Percentiles rank a stretch among this genome's conserved stretches.
Conservation (phyloP, 2,797 vertebrate genomes). For the Malurus leucopterus region DNA sequence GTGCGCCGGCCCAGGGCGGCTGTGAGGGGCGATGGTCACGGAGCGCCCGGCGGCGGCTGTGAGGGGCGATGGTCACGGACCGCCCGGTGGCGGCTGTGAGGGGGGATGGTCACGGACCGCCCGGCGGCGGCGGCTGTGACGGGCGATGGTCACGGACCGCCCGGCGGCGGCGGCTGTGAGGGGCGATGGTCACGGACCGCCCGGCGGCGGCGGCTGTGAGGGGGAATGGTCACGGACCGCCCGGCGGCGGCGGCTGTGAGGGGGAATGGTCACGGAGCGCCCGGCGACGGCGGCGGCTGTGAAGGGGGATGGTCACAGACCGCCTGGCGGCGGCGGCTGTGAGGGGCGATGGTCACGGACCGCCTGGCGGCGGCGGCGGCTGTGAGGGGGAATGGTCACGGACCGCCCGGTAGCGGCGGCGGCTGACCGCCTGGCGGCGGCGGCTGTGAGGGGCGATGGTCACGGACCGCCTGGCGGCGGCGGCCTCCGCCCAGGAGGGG, state of each 20-base stretch:
- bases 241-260: too few species aligned
- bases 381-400: fast-evolving
- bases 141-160: too few species aligned
- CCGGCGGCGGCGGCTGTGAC: too few species aligned
- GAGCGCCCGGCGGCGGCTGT: background rate
- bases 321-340: background rate
- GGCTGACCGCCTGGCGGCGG: background rate
- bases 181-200: too few species aligned
- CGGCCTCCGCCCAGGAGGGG: background rate
- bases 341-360: fast-evolving
- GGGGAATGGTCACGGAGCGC: background rate
- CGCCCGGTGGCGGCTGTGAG: background rate
- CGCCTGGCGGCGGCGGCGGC: background rate
- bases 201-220: too few species aligned
- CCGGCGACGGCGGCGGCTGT: background rate
- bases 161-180: background rate
- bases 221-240: too few species aligned
- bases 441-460: background rate
- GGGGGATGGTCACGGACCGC: too few species aligned
- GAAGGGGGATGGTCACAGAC: fast-evolving
- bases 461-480: background rate
- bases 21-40: fast-evolving
- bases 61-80: fast-evolving
- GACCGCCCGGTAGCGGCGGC: background rate
- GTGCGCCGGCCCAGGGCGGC: background rate